Evolutionary conservation across 2,113 vertebrate species (phyloP).

Genomic region (Ifrita kowaldi): DNA sequence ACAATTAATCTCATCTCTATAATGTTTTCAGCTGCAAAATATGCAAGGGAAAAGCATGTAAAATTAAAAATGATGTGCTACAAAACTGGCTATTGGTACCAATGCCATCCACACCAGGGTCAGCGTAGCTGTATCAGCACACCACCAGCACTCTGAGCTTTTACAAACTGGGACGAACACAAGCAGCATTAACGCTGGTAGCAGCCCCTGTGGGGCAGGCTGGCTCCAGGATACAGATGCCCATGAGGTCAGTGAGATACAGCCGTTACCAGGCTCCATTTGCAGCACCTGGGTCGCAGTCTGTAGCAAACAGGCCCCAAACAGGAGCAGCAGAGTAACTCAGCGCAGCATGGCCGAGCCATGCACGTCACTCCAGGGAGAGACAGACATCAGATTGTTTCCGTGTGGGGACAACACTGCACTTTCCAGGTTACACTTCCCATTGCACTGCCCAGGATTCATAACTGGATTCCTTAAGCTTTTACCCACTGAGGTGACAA

Average conservation of each 20-base stretch:
- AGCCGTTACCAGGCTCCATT: accelerated
- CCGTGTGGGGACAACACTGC: background rate
- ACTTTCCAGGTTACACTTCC: background rate
- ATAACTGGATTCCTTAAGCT: background rate
- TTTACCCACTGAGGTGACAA: background rate
- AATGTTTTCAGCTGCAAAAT: background rate
- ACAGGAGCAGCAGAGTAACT: background rate
- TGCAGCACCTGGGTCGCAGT: background rate
- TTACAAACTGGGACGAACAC: background rate
- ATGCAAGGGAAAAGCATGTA: background rate
- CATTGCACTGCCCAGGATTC: background rate
- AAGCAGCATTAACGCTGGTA: background rate
- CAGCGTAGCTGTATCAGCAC: background rate
- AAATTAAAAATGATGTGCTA: background rate
- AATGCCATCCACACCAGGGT: background rate
- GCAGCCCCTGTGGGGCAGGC: background rate
- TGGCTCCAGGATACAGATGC: background rate
- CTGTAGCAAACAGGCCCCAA: background rate
- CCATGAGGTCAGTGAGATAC: background rate
- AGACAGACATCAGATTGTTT: accelerated
- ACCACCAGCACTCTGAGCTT: background rate
- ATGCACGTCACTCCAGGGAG: background rate
- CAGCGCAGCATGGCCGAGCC: background rate
- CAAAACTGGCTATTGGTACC: background rate
- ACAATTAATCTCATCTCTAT: background rate